Evolutionary conservation across 2,888 invertebrate species (phyloP), one percentile per base, ranked within the genome.

Genomic region (Megastigmus dorsalis): DNA sequence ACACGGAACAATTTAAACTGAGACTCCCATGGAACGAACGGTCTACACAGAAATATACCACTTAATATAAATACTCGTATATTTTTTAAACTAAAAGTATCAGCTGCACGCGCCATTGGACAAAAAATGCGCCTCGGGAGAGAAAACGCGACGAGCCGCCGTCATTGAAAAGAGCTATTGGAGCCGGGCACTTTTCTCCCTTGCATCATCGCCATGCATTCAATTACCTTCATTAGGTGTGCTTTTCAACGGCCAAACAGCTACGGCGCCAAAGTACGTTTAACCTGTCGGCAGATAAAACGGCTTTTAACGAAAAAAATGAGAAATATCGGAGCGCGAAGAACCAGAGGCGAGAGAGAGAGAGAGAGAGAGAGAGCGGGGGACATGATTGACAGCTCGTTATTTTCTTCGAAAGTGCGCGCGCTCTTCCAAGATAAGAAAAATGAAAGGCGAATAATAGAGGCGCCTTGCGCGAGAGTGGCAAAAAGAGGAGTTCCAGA

Each of bases 371-470:
- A 68, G 18, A 38, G 48, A 28, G 33, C 41, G 15, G 62, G 50
- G 50, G n/a, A n/a, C 65, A 41, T 65, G 65, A 72, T 72, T 72
- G 72, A 66, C 72, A 66, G 59, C 59, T 72, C 72, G 65, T 72
- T 66, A 72, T 72, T 72, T 65, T 59, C 72, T 50, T 72, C 65
- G 65, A 50, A 66, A 66, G 65, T 48, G 38, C 36, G 54, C 43
- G n/a, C n/a, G n/a, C n/a, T n/a, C 13, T 28, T 18, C 33, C 41
- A 15, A 71, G 72, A 66, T 72, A 72, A 72, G 72, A 66, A 65
- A 66, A 72, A 66, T 66, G 72, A 72, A 59, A 65, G 50, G 50
- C 30, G 72, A 72, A 72, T 72, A 72, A 72, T 72, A 55, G 65
- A 57, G 59, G 65, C 38, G 48, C 26, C 26, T 13, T 28, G 26